Evolutionary conservation across 2,888 invertebrate species (phyloP), one percentile per base, ranked within the genome.

Genomic region (Ophioninae sp.): DNA sequence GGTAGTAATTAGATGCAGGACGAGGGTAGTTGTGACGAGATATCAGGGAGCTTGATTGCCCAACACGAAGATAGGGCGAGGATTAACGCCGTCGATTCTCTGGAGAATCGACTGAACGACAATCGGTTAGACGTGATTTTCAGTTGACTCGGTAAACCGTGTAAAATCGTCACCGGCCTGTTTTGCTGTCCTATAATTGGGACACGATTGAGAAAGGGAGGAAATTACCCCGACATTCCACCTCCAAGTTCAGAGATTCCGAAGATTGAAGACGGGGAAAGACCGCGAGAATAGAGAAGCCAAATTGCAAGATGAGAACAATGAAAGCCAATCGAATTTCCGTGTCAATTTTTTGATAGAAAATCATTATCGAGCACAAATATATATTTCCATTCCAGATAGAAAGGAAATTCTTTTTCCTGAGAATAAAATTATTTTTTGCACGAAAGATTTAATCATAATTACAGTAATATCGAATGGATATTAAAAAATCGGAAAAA

Each of bases 51-150:
- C 81, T 76, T 84, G 81, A 84, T 84, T 79, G 79, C 76, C 64
- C 58, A 76, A 76, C 67, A 58, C 67, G 73, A 72, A 58, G 79
- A 84, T 69, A 79, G 79, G 73, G 79, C 67, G 63, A 77, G 81
- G 76, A 76, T 81, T 79, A 17, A 51, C 51, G 51, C 17, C 63
- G 77, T 30, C 76, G 63, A 81, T 84, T 81, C 76, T 59, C 67
- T 84, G 79, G 79, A 75, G 84, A 84, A 81, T 71, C 79, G 77
- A 84, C 79, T 64, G 59, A 81, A 81, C 76, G 79, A 81, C 80
- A 83, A 83, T 84, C 84, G 81, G 76, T 84, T 84, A 75, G 81
- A 79, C 81, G 83, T 79, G 72, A 84, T 81, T 83, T 79, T 81
- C 63, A 83, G 77, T 81, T 71, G 72, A 83, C 78, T 76, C 72